Evolutionary conservation across 35 echinoderm and acorn worm genomes (phyloP).

Genomic region (Apostichopus parvimensis): DNA sequence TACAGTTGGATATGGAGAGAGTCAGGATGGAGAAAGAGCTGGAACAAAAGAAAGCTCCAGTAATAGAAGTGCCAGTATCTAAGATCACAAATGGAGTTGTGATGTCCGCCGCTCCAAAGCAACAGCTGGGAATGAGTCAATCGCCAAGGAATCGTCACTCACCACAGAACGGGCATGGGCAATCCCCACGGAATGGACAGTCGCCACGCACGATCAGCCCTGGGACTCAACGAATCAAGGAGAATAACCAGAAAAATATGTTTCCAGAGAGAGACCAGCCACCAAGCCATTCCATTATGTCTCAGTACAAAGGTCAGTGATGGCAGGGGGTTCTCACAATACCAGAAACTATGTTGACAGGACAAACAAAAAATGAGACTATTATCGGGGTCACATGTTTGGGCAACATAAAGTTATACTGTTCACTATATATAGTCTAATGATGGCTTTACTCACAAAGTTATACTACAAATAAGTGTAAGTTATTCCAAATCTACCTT

Average conservation of each 20-base stretch:
- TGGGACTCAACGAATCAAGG: neutral
- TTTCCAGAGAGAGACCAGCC: conserved; percentile 67
- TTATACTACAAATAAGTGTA: no score
- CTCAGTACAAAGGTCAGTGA: conserved; percentile 81
- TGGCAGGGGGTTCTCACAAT: neutral
- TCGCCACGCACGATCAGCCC: conserved; percentile 4
- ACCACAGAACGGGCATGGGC: neutral
- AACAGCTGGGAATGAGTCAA: neutral
- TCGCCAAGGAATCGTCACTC: conserved; percentile 3
- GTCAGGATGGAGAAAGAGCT: conserved; percentile 11
- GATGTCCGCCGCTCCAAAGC: neutral
- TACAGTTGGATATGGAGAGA: conserved; percentile 63
- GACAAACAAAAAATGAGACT: no score
- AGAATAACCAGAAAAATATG: conserved; percentile 54
- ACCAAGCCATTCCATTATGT: conserved; percentile 71
- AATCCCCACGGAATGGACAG: conserved; percentile 6
- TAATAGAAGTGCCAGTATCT: neutral
- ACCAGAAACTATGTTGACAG: no score
- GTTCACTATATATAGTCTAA: no score
- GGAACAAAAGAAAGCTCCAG: conserved; percentile 9
- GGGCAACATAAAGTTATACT: no score
- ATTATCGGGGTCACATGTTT: no score
- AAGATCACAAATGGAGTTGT: conserved; percentile 52
- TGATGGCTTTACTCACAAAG: no score
- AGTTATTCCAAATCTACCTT: no score